phyloP scores from a whole-genome alignment of 2,888 invertebrate species.

The Toxonevra muliebris region DNA sequence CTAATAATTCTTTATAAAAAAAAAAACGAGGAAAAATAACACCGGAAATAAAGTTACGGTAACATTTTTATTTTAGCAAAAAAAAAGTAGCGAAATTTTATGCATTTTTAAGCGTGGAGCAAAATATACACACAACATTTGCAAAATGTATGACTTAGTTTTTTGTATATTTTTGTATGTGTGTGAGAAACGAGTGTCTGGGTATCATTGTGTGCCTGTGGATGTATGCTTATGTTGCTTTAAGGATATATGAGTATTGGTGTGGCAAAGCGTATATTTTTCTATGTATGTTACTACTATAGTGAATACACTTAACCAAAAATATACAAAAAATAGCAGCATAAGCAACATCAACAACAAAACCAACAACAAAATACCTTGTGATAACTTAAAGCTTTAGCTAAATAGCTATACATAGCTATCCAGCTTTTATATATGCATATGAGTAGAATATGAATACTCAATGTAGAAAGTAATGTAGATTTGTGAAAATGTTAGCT shows the following conservation, averaged over 20 bases:
- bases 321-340: neutral
- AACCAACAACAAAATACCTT: constrained; percentile 7
- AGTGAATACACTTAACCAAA: neutral
- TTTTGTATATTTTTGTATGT: no score
- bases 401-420: constrained; percentile 20
- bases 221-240: neutral
- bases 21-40: neutral
- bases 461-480: no score
- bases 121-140: no score
- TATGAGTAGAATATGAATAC: constrained; percentile 9
- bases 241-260: neutral
- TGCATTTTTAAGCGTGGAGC: no score
- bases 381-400: constrained; percentile 31
- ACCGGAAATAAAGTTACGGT: neutral
- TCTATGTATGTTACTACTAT: neutral
- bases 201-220: neutral
- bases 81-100: no score
- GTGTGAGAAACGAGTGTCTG: no score
- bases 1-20: neutral
- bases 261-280: neutral
- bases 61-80: no score
- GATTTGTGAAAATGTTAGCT: no score
- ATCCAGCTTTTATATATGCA: constrained; percentile 26
- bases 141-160: no score
- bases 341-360: neutral